phyloP scores from a whole-genome alignment of 2,888 invertebrate genomes.

The Synanthedon myopaeformis region DNA sequence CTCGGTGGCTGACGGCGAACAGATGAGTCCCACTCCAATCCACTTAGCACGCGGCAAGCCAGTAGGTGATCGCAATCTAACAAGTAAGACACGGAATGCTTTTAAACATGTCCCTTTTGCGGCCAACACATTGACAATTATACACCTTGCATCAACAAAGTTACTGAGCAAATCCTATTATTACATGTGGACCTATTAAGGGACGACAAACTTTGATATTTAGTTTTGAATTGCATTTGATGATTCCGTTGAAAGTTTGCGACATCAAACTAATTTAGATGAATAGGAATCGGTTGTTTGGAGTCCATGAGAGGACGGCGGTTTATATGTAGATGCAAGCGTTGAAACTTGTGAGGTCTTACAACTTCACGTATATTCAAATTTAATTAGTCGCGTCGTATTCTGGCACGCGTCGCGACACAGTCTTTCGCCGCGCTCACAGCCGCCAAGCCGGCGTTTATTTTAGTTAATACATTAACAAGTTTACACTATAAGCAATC shows the following conservation, averaged over 20 bases:
- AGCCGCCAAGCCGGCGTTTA: conserved; percentile 19
- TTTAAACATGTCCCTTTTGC: conserved; percentile 11
- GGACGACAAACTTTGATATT: neutral
- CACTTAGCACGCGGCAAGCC: conserved; percentile 58
- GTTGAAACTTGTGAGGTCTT: conserved; percentile 18
- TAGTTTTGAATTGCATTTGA: neutral
- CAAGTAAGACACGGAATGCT: conserved; percentile 28
- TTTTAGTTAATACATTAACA: conserved; percentile 35
- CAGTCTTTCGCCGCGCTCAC: conserved; percentile 4
- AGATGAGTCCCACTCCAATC: conserved; percentile 67
- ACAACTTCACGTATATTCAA: conserved; percentile 27
- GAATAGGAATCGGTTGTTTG: neutral
- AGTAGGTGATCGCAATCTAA: conserved; percentile 52
- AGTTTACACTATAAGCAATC: conserved; percentile 37
- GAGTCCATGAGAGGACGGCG: neutral
- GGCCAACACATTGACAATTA: neutral
- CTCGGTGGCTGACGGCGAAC: conserved; percentile 49
- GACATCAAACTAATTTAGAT: conserved; percentile 17
- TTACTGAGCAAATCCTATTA: neutral
- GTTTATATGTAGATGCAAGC: conserved; percentile 10
- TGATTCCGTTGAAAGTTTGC: conserved; percentile 14
- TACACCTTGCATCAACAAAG: neutral
- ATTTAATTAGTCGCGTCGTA: conserved; percentile 37
- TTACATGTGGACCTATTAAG: neutral
- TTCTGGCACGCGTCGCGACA: conserved; percentile 12